These are phyloP conservation scores for Xyrichtys novacula DNA, from an alignment of 2,797 vertebrate genomes.

Conservation along the genomic window DNA sequence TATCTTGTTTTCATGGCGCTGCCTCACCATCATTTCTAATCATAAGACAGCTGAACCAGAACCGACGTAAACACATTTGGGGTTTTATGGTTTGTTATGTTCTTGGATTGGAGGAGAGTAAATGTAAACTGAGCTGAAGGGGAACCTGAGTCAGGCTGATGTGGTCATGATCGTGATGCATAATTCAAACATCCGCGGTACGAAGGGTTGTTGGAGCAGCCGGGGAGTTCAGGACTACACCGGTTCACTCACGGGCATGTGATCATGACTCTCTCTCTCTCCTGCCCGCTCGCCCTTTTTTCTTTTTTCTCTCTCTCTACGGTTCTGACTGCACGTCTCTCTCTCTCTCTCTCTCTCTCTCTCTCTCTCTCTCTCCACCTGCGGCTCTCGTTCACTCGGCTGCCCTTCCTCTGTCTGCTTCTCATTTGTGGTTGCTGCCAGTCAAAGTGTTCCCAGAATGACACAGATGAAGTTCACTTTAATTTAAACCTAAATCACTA, in stretches of 20 bases:
- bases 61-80: background rate
- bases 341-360: background rate
- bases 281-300: background rate
- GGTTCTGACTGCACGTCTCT: background rate
- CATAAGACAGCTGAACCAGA: no score
- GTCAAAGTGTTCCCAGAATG: background rate
- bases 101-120: background rate
- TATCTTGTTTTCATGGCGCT: no score
- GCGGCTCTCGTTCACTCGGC: background rate
- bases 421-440: background rate
- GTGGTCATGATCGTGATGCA: conserved; percentile 36
- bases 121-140: background rate
- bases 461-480: background rate
- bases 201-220: conserved; percentile 9
- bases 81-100: background rate
- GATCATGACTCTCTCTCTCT: conserved; percentile 28
- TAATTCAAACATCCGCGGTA: conserved; percentile 47
- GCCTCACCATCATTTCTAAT: no score
- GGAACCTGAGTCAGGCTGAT: conserved; percentile 30
- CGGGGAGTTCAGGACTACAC: conserved; percentile 26
- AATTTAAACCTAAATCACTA: background rate
- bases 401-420: background rate
- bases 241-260: conserved; percentile 45
- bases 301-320: background rate
- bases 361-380: background rate